Percentiles rank a stretch among this genome's conserved stretches.
Conservation (phyloP, 2,797 vertebrate genomes). For the Loris lydekkerianus region DNA sequence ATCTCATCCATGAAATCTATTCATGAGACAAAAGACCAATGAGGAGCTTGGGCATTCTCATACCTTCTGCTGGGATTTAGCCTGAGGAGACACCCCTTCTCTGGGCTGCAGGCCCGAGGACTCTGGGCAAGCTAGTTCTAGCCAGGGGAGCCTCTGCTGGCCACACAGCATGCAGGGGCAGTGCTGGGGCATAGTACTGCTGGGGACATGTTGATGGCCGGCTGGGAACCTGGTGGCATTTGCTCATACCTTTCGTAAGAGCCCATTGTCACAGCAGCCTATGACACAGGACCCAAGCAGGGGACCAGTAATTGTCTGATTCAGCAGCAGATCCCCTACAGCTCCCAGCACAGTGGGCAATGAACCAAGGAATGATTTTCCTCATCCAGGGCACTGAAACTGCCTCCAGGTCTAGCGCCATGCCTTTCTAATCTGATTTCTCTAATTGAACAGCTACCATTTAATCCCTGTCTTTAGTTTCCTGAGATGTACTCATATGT, state of each 20-base stretch:
- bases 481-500: not conserved
- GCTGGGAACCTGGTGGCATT: not conserved
- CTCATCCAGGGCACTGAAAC: not conserved
- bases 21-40: not conserved
- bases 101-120: not conserved
- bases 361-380: not conserved
- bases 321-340: not conserved
- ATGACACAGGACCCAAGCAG: not conserved
- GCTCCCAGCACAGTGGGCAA: not conserved
- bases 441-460: not conserved
- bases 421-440: not conserved
- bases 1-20: not conserved
- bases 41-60: not conserved
- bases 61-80: not conserved
- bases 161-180: rapidly evolving
- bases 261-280: too few species aligned
- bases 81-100: not conserved
- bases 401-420: not conserved
- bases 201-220: rapidly evolving
- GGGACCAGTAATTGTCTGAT: not conserved
- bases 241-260: not conserved
- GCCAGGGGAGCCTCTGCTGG: not conserved
- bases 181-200: not conserved
- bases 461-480: not conserved
- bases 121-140: not conserved